Conservation (phyloP, 2,888 invertebrate genomes). For the Pristionchus arcanus region DNA sequence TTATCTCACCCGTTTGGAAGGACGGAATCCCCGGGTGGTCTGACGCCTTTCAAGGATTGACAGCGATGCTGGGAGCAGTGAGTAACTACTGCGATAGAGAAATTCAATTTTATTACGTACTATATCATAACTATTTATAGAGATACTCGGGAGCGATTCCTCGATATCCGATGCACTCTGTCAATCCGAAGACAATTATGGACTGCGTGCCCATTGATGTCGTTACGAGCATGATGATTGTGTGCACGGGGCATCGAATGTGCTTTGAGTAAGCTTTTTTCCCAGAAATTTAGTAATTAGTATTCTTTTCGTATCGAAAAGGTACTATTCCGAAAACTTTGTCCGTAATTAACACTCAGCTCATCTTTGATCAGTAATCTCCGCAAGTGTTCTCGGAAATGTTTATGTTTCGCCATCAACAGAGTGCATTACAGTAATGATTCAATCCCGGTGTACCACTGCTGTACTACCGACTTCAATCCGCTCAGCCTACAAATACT, state of each 20-base stretch:
- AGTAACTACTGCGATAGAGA: background rate
- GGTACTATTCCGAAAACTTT: background rate
- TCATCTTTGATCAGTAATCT: background rate
- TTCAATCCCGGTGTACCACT: background rate
- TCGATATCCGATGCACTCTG: background rate
- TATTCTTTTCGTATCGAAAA: too few species aligned
- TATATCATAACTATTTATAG: background rate
- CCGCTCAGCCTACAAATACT: background rate
- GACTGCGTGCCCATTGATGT: background rate
- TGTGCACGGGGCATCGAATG: background rate
- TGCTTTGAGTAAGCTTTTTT: too few species aligned
- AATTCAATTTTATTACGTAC: background rate
- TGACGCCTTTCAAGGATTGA: background rate
- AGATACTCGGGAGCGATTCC: background rate
- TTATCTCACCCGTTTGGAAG: background rate
- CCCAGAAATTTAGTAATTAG: background rate
- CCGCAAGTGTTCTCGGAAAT: background rate
- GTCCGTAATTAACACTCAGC: background rate
- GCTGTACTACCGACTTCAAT: background rate
- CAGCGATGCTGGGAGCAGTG: background rate
- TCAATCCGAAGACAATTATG: background rate
- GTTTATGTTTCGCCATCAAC: background rate
- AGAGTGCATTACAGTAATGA: background rate
- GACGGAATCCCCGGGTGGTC: constrained; percentile 7
- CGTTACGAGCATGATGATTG: background rate